Evolutionary conservation across 2,888 invertebrate species (phyloP).

Genomic region (Caenorhabditis imperialis): DNA sequence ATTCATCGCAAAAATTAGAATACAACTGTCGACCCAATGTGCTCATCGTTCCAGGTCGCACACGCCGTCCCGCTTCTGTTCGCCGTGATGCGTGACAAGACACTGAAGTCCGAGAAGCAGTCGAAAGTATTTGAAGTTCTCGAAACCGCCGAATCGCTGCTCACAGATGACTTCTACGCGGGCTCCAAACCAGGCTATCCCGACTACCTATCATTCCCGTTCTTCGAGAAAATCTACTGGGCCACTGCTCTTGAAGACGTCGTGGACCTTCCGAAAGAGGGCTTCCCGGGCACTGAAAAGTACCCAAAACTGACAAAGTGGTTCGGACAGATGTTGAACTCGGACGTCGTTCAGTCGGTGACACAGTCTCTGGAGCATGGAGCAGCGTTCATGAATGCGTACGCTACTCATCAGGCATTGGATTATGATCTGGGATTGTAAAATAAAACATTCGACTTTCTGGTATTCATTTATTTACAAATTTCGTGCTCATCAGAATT

Average conservation of each 20-base stretch:
- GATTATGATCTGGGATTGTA: slow-evolving; percentile 44
- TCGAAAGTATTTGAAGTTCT: slow-evolving; percentile 52
- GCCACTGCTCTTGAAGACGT: slow-evolving; percentile 38
- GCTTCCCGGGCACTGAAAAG: slow-evolving; percentile 55
- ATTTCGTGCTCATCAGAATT: slow-evolving; percentile 42
- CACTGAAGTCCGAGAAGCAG: slow-evolving; percentile 54
- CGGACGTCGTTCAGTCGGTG: slow-evolving; percentile 31
- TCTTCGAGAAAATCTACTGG: slow-evolving; percentile 66
- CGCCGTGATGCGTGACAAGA: slow-evolving; percentile 43
- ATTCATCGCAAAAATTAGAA: too few relatives aligned
- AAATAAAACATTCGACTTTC: not conserved
- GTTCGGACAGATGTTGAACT: slow-evolving; percentile 48
- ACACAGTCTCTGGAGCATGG: slow-evolving; percentile 42
- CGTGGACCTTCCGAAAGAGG: slow-evolving; percentile 33
- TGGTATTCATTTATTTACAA: slow-evolving; percentile 51
- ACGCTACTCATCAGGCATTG: slow-evolving; percentile 32
- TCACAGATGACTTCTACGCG: slow-evolving; percentile 59
- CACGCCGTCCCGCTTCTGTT: slow-evolving; percentile 52
- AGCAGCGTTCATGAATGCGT: slow-evolving; percentile 44
- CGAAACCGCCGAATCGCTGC: slow-evolving; percentile 48
- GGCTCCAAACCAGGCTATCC: slow-evolving; percentile 59
- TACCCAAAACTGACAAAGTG: slow-evolving; percentile 61
- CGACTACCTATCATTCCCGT: slow-evolving; percentile 66
- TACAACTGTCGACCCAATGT: too few relatives aligned
- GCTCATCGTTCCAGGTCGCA: slow-evolving; percentile 55